Percentiles rank a stretch among this genome's conserved stretches.
phyloP scores from a whole-genome alignment of 2,113 vertebrate species.

The Lagopus leucura region DNA sequence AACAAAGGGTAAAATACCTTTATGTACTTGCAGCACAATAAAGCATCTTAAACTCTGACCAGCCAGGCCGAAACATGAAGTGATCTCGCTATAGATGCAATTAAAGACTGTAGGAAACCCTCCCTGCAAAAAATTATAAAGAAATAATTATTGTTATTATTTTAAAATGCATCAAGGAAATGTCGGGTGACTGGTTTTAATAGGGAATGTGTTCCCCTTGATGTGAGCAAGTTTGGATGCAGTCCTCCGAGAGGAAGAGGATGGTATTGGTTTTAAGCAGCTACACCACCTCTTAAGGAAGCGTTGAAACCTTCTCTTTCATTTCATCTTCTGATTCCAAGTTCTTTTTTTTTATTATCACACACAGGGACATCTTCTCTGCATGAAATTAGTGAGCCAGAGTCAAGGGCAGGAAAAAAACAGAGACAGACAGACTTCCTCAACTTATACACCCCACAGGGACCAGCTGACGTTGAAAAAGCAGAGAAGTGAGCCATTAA shows the following conservation, averaged over 20 bases:
- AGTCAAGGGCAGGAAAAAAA: slow-evolving; percentile 84
- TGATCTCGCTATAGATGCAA: not conserved
- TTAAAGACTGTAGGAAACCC: not conserved
- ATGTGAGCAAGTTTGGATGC: not conserved
- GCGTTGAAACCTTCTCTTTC: not conserved
- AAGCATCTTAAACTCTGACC: not conserved
- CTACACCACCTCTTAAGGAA: not conserved
- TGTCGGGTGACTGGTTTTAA: not conserved
- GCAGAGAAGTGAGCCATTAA: slow-evolving; percentile 86
- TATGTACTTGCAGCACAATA: not conserved
- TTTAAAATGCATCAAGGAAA: not conserved
- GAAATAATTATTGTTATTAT: not conserved
- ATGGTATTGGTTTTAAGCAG: not conserved
- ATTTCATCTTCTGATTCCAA: not conserved
- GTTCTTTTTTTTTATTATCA: not conserved
- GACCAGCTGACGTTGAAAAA: slow-evolving; percentile 79
- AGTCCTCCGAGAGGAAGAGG: not conserved
- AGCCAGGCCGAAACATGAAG: not conserved
- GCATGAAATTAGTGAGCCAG: slow-evolving; percentile 73
- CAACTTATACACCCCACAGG: slow-evolving; percentile 75
- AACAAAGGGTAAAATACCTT: not conserved
- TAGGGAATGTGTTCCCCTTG: not conserved
- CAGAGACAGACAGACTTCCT: slow-evolving; percentile 74
- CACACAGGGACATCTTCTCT: slow-evolving; percentile 39
- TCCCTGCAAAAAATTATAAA: not conserved